phyloP scores from a whole-genome alignment of 2,113 vertebrate genomes.

The Hydrolagus affinis region DNA sequence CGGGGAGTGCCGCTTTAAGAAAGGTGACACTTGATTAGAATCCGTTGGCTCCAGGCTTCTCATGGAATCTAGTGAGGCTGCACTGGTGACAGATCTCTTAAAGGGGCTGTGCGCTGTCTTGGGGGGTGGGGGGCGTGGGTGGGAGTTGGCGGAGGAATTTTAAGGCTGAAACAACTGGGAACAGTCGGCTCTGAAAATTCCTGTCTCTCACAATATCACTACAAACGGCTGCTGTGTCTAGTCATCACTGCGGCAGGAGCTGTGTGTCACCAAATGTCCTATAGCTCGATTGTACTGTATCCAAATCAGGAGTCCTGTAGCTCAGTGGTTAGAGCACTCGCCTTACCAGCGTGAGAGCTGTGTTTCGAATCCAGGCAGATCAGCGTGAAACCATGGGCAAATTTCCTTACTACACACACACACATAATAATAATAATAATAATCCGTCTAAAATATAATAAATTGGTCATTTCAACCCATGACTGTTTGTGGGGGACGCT shows the following conservation, averaged over 20 bases:
- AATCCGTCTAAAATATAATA: no score
- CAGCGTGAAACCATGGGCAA: no score
- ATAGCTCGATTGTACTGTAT: no score
- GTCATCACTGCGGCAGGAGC: background rate
- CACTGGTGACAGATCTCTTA: background rate
- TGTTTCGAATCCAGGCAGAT: no score
- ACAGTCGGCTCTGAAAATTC: background rate
- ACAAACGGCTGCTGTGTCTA: background rate
- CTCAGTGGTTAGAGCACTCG: no score
- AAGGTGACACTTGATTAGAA: background rate
- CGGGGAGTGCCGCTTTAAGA: background rate
- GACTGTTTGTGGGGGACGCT: no score
- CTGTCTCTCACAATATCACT: background rate
- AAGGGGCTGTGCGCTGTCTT: background rate
- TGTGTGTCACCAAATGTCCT: background rate
- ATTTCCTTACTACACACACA: no score
- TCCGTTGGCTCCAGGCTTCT: background rate
- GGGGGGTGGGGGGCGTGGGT: background rate
- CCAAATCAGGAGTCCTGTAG: no score
- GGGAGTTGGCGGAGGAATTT: background rate
- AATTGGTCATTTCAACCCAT: no score
- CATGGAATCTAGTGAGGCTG: background rate
- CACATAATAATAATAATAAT: no score
- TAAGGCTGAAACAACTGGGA: constrained; percentile 5
- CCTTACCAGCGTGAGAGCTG: no score